These are phyloP conservation scores for Caenorhabditis inopinata DNA, from an alignment of 1,140 invertebrate genomes.

Conservation along the genomic window DNA sequence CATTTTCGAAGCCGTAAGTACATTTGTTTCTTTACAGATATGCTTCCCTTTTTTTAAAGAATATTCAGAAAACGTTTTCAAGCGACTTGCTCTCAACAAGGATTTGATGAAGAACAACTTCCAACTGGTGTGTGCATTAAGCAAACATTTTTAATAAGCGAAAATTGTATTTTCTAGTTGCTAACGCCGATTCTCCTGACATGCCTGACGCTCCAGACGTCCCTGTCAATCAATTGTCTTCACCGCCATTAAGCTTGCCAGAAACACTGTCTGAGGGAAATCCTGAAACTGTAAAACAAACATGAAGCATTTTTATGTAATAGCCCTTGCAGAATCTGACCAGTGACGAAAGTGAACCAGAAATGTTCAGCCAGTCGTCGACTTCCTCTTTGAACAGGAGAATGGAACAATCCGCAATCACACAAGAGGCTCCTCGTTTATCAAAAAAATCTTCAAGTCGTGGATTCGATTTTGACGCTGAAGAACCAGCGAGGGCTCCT, in stretches of 20 bases:
- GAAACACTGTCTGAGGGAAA: constrained; percentile 15
- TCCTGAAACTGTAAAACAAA: not conserved
- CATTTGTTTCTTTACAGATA: not conserved
- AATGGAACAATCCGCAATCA: not conserved
- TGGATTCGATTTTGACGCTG: constrained; percentile 22
- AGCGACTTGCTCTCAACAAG: not conserved
- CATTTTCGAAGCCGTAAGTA: constrained; percentile 34
- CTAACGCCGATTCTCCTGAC: not conserved
- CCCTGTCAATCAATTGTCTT: not conserved
- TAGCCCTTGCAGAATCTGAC: not conserved
- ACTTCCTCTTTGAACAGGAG: not conserved
- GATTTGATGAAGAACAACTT: not conserved
- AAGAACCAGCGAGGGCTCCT: not conserved
- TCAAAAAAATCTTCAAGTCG: not conserved
- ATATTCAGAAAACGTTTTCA: constrained; percentile 3
- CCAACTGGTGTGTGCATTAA: not conserved
- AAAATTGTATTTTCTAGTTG: too few species aligned
- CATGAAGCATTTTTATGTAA: not conserved
- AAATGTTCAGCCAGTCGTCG: not conserved
- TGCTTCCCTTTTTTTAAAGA: not conserved
- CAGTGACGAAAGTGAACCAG: not conserved
- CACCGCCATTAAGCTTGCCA: not conserved
- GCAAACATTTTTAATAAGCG: too few species aligned
- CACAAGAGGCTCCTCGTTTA: not conserved
- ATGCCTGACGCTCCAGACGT: not conserved